Conservation (phyloP, 2,888 invertebrate species). For the Cheilosia impressa region DNA sequence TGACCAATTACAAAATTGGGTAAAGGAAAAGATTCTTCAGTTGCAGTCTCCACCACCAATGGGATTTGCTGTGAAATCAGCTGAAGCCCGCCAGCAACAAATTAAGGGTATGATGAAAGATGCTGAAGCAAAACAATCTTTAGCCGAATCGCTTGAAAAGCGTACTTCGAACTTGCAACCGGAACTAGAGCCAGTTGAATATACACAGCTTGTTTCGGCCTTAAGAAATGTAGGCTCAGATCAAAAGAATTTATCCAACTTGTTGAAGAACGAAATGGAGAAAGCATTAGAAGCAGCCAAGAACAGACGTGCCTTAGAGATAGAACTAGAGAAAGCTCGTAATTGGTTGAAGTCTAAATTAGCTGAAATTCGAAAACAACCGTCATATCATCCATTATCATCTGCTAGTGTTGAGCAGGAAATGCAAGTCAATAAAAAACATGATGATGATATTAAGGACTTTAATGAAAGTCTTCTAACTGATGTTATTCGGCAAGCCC, state of each 20-base stretch:
- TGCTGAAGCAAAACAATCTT: slow-evolving; percentile 92
- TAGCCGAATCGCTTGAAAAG: slow-evolving; percentile 92
- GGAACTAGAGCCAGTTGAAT: slow-evolving; percentile 93
- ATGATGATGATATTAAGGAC: slow-evolving; percentile 90
- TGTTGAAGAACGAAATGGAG: slow-evolving; percentile 90
- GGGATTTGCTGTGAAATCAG: slow-evolving; percentile 90
- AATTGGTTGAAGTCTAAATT: slow-evolving; percentile 92
- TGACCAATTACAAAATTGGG: slow-evolving; percentile 91
- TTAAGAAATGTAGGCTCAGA: slow-evolving; percentile 89
- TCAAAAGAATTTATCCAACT: slow-evolving; percentile 89
- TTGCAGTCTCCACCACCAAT: slow-evolving; percentile 88
- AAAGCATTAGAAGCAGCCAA: slow-evolving; percentile 88
- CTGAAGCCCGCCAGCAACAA: slow-evolving; percentile 89
- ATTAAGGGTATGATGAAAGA: slow-evolving; percentile 91
- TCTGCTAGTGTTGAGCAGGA: slow-evolving; percentile 93
- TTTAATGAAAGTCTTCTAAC: slow-evolving; percentile 90
- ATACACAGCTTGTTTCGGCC: slow-evolving; percentile 90
- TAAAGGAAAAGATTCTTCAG: slow-evolving; percentile 88
- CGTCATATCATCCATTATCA: slow-evolving; percentile 91
- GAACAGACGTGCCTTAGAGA: slow-evolving; percentile 90
- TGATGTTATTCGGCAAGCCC: slow-evolving; percentile 90
- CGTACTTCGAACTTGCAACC: slow-evolving; percentile 92
- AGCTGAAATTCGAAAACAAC: slow-evolving; percentile 89
- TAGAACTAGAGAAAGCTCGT: slow-evolving; percentile 90
- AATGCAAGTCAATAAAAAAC: slow-evolving; percentile 89